A percentile compares a stretch with the other conserved stretches of the same genome.
Conservation (phyloP, 2,888 invertebrate species). For the Litoditis marina region DNA sequence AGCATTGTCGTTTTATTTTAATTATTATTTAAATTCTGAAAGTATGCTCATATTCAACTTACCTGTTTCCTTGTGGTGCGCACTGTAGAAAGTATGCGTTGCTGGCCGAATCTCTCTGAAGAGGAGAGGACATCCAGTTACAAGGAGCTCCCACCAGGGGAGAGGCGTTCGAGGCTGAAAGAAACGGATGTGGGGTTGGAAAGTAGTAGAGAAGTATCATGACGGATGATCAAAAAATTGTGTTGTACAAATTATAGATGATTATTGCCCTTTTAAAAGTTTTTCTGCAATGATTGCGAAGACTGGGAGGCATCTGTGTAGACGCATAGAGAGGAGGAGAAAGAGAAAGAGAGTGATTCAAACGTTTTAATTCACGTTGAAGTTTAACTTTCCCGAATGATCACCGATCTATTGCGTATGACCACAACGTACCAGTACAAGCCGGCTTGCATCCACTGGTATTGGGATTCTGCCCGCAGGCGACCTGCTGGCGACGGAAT, state of each 20-base stretch:
- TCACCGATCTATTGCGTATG: neutral
- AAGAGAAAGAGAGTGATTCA: too few relatives aligned
- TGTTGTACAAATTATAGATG: too few relatives aligned
- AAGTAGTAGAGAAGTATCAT: too few relatives aligned
- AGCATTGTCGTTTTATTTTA: too few relatives aligned
- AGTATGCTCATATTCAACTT: too few relatives aligned
- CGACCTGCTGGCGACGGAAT: constrained; percentile 42
- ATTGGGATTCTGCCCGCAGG: constrained; percentile 36
- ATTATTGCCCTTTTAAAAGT: too few relatives aligned
- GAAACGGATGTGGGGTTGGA: neutral
- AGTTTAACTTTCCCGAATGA: neutral
- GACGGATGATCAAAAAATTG: too few relatives aligned
- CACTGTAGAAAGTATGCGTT: constrained; percentile 57
- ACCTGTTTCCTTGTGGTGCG: constrained; percentile 46
- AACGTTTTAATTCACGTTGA: too few relatives aligned
- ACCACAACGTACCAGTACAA: constrained; percentile 30
- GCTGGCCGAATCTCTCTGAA: constrained; percentile 43
- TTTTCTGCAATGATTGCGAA: too few relatives aligned
- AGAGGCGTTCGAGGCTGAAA: constrained; percentile 30
- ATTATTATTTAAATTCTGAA: too few relatives aligned
- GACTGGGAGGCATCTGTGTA: too few relatives aligned
- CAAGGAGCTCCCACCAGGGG: constrained; percentile 46
- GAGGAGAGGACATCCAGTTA: constrained; percentile 50
- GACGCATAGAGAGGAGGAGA: too few relatives aligned
- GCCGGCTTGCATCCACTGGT: constrained; percentile 31